phyloP scores from a whole-genome alignment of 2,113 vertebrate species.

The Eonycteris spelaea region DNA sequence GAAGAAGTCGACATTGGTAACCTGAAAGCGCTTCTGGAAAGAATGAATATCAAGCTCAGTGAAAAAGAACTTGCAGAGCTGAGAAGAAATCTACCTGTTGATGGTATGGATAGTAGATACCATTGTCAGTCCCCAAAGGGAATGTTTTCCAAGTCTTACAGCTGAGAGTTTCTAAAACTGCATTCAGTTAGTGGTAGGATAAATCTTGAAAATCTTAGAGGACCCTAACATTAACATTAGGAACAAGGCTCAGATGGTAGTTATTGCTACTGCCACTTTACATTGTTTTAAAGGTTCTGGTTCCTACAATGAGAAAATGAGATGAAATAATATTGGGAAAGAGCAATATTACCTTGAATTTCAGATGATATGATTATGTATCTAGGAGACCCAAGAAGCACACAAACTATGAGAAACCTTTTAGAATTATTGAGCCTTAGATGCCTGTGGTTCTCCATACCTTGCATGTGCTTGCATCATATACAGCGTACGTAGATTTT shows the following conservation, averaged over 20 bases:
- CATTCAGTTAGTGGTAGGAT: neutral
- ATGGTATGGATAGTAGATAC: neutral
- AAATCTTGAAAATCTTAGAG: neutral
- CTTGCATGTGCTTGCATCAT: too few relatives aligned
- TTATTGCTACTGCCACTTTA: neutral
- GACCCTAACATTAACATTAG: neutral
- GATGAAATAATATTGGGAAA: neutral
- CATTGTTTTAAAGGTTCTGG: neutral
- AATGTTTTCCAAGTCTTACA: neutral
- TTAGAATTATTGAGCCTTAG: too few relatives aligned
- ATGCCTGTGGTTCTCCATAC: too few relatives aligned
- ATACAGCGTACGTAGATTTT: too few relatives aligned
- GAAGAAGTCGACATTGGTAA: too few relatives aligned
- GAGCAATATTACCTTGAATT: neutral
- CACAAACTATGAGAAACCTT: too few relatives aligned
- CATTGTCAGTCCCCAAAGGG: neutral
- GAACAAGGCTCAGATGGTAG: neutral
- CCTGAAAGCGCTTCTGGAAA: too few relatives aligned
- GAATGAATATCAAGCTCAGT: too few relatives aligned
- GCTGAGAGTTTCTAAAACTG: neutral
- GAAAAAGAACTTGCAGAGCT: too few relatives aligned
- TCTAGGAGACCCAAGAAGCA: neutral
- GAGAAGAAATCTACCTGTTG: too few relatives aligned
- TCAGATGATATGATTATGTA: neutral
- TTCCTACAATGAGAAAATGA: neutral